Evolutionary conservation across 2,113 vertebrate genomes (phyloP), one percentile per base, ranked within the genome.

Genomic region (Rafetus swinhoei): DNA sequence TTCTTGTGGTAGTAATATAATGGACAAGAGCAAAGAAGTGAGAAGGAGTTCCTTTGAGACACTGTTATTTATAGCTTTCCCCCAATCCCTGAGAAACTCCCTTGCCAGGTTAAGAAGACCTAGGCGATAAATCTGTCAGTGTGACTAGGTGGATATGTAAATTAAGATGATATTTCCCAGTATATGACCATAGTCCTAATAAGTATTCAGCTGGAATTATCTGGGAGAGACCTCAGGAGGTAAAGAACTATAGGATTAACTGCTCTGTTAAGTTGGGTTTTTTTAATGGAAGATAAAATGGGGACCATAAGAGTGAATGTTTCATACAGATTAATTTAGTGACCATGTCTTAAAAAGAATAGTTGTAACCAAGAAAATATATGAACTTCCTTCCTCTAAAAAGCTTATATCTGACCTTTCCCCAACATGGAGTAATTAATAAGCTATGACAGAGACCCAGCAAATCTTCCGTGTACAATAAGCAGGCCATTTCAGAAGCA

Each of bases 161-260:
- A 92, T 82, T 10, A 39, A 95, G 90, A 32, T 25, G 90, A 32
- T 21, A 82, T 87, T 62, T 94, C 93, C 88, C 94, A 93, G 86
- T 83, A 95, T 88, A 82, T 0, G 1, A 74, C 84, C 10, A 0
- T 0, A 53, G 62, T 65, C 82, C 84, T 87, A 87, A 86, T 77
- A 56, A 87, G 85, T 65, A 89, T 9, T 5, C n/a, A 56, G 91
- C 53, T 81, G 94, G 90, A 93, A 93, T 90, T 95, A 82, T 56
- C 88, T 93, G 57, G 85, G 81, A 95, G 72, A 89, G 27, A 59
- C 57, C 92, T 91, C 14, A 0, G 72, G 93, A 92, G 90, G 86
- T 59, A 57, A 29, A 18, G 14, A 59, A 35, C 74, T 86, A 62
- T 1, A 90, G 90, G 90, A 96, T 93, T 74, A 93, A 65, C 18